Evolutionary conservation across 2,113 vertebrate genomes (phyloP), one percentile per base, ranked within the genome.

Genomic region (Muntiacus reevesi): DNA sequence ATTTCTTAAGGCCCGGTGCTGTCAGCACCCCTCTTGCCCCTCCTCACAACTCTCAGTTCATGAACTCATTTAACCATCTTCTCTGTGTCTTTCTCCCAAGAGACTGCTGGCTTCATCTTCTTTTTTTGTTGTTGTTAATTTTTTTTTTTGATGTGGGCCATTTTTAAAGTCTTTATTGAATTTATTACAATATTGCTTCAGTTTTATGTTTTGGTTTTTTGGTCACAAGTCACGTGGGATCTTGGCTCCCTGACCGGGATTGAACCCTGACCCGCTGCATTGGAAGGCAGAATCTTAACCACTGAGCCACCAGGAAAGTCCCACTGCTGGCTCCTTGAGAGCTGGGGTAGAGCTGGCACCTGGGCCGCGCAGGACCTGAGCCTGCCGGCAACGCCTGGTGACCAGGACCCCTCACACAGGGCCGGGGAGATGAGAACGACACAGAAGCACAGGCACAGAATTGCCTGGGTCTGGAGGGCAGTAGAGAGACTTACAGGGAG

Each of bases 301-400:
- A 40, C 71, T 76, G 36, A 43, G 28, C 71, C 71, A 27, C 36
- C 67, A 14, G 71, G 71, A 27, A 76, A 43, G 40, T 27, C 71
- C 23, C 71, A 27, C 82, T 36, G 57, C 21, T 19, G 9, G 60
- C 67, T 82, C 43, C n/a, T 30, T 27, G 52, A 85, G 59, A 91
- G 59, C 16, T 4, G 43, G 86, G 36, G 28, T 79, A 30, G 12
- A 10, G 47, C 45, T 17, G 54, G 28, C 28, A 6, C 19, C 59
- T 1, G 16, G 62, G 55, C 30, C 12, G 0, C 14, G 7, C 5
- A 28, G 47, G 19, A 10, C 43, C 40, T 12, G 50, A 50, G 62
- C 43, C 64, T 64, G 55, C 2, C 4, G 23, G 45, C 23, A 8
- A 25, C 11, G 1, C 10, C 47, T 0, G 2, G 50, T 5, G 33